Evolutionary conservation across 2,888 invertebrate genomes (phyloP).

Genomic region (Syrphus vitripennis): DNA sequence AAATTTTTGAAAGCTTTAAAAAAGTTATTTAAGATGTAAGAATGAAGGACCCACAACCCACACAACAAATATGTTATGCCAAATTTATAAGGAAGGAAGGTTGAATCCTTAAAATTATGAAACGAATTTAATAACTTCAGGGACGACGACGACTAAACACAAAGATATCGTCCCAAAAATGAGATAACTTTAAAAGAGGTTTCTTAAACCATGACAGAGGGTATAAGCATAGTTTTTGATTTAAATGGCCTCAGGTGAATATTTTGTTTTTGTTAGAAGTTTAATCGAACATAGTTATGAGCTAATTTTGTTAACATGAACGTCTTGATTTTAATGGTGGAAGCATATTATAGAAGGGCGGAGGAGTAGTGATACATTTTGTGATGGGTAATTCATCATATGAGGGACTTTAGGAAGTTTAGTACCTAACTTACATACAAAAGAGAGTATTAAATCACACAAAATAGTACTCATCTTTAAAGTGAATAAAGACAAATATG

Average conservation of each 20-base stretch:
- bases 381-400: too few species aligned
- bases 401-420: too few species aligned
- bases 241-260: slow-evolving; percentile 28
- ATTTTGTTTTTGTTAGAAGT: background rate
- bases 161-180: background rate
- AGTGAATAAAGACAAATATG: too few species aligned
- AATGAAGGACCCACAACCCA: background rate
- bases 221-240: background rate
- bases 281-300: background rate
- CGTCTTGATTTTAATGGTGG: background rate
- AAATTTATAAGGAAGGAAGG: slow-evolving; percentile 10
- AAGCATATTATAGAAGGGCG: background rate
- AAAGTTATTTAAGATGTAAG: background rate
- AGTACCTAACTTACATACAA: too few species aligned
- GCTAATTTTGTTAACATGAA: background rate
- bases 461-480: too few species aligned
- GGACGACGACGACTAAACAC: background rate
- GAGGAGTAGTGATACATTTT: too few species aligned
- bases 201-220: too few species aligned
- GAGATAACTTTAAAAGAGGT: background rate
- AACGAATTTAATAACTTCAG: background rate
- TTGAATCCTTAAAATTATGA: background rate
- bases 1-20: slow-evolving; percentile 57
- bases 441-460: too few species aligned
- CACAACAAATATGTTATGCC: background rate